phyloP scores from a whole-genome alignment of 2,888 invertebrate species.

The Steinernema hermaphroditum region DNA sequence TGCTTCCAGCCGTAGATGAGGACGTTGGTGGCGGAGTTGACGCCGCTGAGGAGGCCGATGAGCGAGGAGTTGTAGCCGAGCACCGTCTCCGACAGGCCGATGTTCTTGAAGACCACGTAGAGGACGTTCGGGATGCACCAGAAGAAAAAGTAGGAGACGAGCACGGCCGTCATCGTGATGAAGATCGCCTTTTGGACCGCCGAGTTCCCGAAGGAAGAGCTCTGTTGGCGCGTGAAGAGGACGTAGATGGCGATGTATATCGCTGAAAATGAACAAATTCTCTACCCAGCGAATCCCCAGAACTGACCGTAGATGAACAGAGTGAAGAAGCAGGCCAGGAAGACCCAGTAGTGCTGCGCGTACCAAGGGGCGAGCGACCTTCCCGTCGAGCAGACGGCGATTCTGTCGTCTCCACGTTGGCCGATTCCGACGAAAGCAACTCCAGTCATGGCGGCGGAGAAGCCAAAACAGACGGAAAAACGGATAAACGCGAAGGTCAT shows the following conservation, averaged over 20 bases:
- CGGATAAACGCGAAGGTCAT: slow-evolving; percentile 1
- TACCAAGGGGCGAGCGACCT: not conserved
- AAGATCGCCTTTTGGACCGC: slow-evolving; percentile 5
- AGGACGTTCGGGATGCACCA: slow-evolving; percentile 23
- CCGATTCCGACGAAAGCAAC: slow-evolving; percentile 10
- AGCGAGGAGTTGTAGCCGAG: slow-evolving; percentile 17
- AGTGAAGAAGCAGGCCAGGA: slow-evolving; percentile 25
- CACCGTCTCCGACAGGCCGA: not conserved
- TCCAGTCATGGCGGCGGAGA: slow-evolving; percentile 27
- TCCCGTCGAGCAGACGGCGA: slow-evolving; percentile 14
- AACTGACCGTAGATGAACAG: slow-evolving; percentile 4
- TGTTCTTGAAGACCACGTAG: not conserved
- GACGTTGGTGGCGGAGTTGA: slow-evolving; percentile 14
- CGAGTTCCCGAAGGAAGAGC: slow-evolving; percentile 13
- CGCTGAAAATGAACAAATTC: not conserved
- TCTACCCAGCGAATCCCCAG: not conserved
- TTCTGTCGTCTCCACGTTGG: slow-evolving; percentile 7
- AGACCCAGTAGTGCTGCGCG: not conserved
- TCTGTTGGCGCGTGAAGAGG: slow-evolving; percentile 16
- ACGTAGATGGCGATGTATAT: slow-evolving; percentile 26
- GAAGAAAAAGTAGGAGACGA: slow-evolving; percentile 24
- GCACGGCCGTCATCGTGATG: slow-evolving; percentile 22
- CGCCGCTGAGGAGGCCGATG: slow-evolving; percentile 3
- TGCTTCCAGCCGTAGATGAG: slow-evolving; percentile 25
- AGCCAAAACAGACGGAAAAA: slow-evolving; percentile 23